phyloP scores from a whole-genome alignment of 2,888 invertebrate species.

The Carabus problematicus region DNA sequence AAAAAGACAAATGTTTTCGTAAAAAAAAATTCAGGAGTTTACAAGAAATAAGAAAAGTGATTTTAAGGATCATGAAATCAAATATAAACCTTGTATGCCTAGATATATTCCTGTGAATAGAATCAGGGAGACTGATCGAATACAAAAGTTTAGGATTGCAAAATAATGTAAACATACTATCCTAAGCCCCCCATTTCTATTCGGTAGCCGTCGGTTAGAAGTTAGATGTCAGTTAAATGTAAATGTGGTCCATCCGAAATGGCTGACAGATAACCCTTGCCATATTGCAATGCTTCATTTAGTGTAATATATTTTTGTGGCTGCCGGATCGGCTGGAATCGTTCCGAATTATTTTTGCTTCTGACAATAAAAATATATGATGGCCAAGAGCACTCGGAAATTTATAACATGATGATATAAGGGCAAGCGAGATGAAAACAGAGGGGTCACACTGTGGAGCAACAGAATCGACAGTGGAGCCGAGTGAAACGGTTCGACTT shows the following conservation, averaged over 20 bases:
- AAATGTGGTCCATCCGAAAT: constrained; percentile 15
- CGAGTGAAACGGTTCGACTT: constrained; percentile 35
- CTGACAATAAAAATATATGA: constrained; percentile 54
- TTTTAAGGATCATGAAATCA: too few relatives aligned
- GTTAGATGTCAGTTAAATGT: constrained; percentile 18
- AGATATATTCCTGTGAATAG: too few relatives aligned
- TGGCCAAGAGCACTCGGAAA: constrained; percentile 48
- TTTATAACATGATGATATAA: constrained; percentile 48
- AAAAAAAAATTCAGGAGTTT: too few relatives aligned
- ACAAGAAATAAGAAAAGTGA: too few relatives aligned
- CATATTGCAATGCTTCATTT: constrained; percentile 57
- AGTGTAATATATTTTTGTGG: constrained; percentile 55
- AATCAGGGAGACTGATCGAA: too few relatives aligned
- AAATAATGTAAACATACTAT: too few relatives aligned
- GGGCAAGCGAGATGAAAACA: constrained; percentile 13
- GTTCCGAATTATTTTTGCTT: constrained; percentile 49
- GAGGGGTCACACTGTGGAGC: constrained; percentile 9
- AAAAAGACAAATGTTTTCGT: too few relatives aligned
- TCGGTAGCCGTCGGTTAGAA: constrained; percentile 20
- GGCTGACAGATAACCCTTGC: constrained; percentile 53
- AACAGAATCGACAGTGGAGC: constrained; percentile 1
- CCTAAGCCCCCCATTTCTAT: constrained; percentile 13
- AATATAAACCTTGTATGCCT: too few relatives aligned
- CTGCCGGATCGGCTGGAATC: constrained; percentile 49
- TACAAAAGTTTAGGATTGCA: too few relatives aligned